Evolutionary conservation across 1,140 invertebrate species (phyloP), one percentile per base, ranked within the genome.

Genomic region (Drosophila fuyamai): DNA sequence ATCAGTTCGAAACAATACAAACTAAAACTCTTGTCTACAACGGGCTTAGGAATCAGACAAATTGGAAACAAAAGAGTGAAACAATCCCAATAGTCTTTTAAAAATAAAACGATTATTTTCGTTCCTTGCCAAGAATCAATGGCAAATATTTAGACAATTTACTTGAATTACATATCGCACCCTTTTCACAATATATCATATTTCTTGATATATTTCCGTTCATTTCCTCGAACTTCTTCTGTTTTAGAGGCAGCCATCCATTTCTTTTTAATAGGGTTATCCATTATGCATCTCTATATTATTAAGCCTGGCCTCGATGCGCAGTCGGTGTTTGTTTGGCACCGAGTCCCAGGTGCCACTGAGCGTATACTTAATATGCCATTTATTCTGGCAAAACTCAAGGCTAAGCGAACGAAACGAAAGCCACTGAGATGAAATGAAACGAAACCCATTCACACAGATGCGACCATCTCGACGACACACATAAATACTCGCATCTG

Each of bases 351-450:
- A 86, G 83, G 83, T 88, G 83, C 67, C 76, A 68, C 67, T 79
- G 83, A 86, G 84, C 83, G 83, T 82, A 82, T 88, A 83, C 79
- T 88, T 83, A 86, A 86, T 86, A 86, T 86, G 83, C 79, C 83
- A 86, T 86, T 83, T 86, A 83, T 86, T 83, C 79, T 48, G 71
- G 67, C 53, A 47, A 32, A 50, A 62, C 66, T 67, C 79, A 79
- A 82, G 83, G 76, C 79, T 79, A 88, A 74, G 63, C 76, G 47
- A 53, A 75, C 57, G 67, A 70, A 71, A 70, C 67, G 67, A 72
- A 72, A 72, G 36, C 53, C 32, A 41, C 48, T 57, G 66, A 40
- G 54, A 72, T 50, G 51, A 71, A 71, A 72, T 58, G 68, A 79
- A 82, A 76, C 80, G 70, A 66, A 81, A 59, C 62, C 70, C 80